These are phyloP conservation scores for Sebastes itinus DNA, from an alignment of 2,797 vertebrate species.

Conservation along the genomic window DNA sequence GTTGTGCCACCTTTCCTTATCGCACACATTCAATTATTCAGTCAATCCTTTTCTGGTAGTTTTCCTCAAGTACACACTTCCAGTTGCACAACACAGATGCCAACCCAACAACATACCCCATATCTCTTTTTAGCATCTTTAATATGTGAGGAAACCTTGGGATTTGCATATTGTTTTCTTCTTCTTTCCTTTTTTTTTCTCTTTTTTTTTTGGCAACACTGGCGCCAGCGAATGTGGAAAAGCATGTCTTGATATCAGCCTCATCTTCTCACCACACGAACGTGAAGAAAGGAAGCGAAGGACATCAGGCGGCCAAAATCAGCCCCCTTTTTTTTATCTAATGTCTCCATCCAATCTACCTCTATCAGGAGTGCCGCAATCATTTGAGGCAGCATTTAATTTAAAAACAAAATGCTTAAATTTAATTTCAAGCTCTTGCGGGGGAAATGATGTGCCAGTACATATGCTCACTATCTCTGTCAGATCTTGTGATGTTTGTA, in stretches of 20 bases:
- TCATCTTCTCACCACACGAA: constrained; percentile 40
- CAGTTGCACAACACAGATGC: constrained; percentile 24
- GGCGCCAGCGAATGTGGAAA: constrained; percentile 20
- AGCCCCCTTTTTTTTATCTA: constrained; percentile 50
- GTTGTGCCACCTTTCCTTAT: constrained; percentile 60
- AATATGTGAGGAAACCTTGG: constrained; percentile 55
- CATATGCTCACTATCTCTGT: constrained; percentile 32
- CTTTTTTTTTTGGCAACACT: background rate
- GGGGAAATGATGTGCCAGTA: constrained; percentile 32
- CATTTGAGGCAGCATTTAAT: constrained; percentile 61
- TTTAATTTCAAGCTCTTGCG: constrained; percentile 59
- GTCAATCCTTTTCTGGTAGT: constrained; percentile 34
- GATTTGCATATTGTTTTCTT: constrained; percentile 65
- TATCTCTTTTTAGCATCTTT: constrained; percentile 65
- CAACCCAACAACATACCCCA: constrained; percentile 41
- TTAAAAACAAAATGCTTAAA: constrained; percentile 63
- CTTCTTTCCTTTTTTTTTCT: background rate
- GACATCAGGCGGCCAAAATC: constrained; percentile 61
- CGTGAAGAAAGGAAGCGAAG: constrained; percentile 54
- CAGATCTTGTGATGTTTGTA: constrained; percentile 51
- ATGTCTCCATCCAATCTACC: constrained; percentile 71
- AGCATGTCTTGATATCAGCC: constrained; percentile 21
- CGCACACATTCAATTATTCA: constrained; percentile 59
- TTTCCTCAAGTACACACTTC: constrained; percentile 41
- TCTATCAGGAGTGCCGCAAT: constrained; percentile 52